These are phyloP conservation scores for Cochlearius cochlearius DNA, from an alignment of 2,113 vertebrate genomes.

Conservation along the genomic window DNA sequence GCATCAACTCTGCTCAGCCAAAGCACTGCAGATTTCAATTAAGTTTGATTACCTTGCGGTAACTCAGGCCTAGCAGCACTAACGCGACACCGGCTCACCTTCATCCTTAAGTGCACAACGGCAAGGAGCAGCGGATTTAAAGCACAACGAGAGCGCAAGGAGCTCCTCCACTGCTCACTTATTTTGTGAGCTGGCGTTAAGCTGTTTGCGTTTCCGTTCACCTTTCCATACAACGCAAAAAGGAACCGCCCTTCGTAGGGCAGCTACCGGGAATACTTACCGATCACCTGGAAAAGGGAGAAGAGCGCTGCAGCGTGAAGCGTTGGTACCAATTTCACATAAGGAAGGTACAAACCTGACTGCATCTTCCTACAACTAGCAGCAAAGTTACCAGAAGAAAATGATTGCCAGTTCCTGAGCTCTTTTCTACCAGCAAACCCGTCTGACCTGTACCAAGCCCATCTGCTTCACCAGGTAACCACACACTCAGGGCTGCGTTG, in stretches of 20 bases:
- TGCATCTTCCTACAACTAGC: rapidly evolving
- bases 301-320: rapidly evolving
- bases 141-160: not conserved
- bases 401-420: not conserved
- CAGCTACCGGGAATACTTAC: not conserved
- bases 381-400: not conserved
- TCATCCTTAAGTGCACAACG: rapidly evolving
- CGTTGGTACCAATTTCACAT: rapidly evolving
- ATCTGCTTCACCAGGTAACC: not conserved
- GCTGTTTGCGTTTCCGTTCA: not conserved
- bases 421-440: not conserved
- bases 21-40: rapidly evolving
- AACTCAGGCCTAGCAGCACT: not conserved
- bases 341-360: not conserved
- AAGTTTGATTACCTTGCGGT: rapidly evolving
- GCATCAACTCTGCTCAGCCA: not conserved
- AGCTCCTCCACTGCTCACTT: not conserved
- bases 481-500: not conserved
- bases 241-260: rapidly evolving
- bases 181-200: not conserved
- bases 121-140: not conserved
- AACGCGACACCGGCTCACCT: not conserved
- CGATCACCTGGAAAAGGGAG: not conserved
- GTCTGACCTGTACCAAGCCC: not conserved
- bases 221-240: not conserved